A percentile compares a stretch with the other conserved stretches of the same genome.
Conservation (phyloP, 2,888 invertebrate species). For the Crematogaster levior region DNA sequence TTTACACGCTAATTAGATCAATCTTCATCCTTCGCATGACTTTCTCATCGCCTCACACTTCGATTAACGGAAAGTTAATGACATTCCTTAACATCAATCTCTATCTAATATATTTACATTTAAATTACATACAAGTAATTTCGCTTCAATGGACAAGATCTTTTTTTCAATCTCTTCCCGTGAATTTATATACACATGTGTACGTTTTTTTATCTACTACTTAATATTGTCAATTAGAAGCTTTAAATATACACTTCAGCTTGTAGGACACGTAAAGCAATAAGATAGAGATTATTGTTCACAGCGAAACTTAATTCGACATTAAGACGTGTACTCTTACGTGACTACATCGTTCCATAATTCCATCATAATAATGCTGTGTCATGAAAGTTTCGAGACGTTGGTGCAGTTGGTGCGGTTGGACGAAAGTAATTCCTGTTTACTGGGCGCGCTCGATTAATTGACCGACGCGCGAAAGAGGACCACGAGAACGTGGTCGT, state of each 20-base stretch:
- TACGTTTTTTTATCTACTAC: neutral
- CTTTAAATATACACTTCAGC: neutral
- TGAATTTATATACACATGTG: neutral
- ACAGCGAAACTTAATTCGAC: neutral
- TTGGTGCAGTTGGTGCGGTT: neutral
- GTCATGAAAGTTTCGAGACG: constrained; percentile 42
- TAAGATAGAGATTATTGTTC: neutral
- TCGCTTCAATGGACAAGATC: neutral
- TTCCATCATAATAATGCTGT: neutral
- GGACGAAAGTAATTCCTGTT: constrained; percentile 26
- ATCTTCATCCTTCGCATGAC: neutral
- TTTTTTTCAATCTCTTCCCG: neutral
- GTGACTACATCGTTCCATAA: constrained; percentile 32
- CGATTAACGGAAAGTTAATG: constrained; percentile 39
- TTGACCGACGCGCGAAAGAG: constrained; percentile 34
- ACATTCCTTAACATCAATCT: neutral
- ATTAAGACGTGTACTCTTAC: constrained; percentile 6
- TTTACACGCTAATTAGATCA: constrained; percentile 55
- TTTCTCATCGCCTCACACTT: neutral
- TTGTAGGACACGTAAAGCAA: neutral
- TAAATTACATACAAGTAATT: constrained; percentile 16
- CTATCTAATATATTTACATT: neutral
- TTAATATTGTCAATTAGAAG: constrained; percentile 1
- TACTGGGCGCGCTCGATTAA: constrained; percentile 19
- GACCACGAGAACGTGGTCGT: constrained; percentile 32